These are phyloP conservation scores for Drosophila subquinaria DNA, from an alignment of 2,888 invertebrate genomes.

Conservation along the genomic window DNA sequence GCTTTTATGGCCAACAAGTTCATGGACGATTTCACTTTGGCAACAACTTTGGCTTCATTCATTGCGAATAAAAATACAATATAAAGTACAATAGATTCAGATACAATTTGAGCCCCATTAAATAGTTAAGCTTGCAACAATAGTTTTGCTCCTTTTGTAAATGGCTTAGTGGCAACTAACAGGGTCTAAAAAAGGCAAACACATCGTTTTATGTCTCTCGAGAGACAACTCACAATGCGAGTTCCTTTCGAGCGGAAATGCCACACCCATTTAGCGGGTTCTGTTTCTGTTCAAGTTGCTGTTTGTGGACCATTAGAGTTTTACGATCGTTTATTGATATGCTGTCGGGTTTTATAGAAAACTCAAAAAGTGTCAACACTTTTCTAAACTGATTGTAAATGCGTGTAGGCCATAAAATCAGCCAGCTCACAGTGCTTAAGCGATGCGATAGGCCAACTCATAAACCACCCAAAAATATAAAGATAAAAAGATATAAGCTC, in stretches of 20 bases:
- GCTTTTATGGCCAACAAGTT: slow-evolving; percentile 39
- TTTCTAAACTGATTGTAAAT: slow-evolving; percentile 58
- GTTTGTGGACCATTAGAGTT: slow-evolving; percentile 37
- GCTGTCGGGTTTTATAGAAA: slow-evolving; percentile 29
- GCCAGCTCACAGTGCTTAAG: slow-evolving; percentile 8
- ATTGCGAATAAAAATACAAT: slow-evolving; percentile 42
- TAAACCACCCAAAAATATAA: slow-evolving; percentile 69
- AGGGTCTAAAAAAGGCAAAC: slow-evolving; percentile 32
- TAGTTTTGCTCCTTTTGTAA: slow-evolving; percentile 47
- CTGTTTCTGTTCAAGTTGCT: slow-evolving; percentile 9
- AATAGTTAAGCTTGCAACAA: slow-evolving; percentile 41
- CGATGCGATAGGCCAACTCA: slow-evolving; percentile 34
- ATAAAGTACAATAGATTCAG: slow-evolving; percentile 19
- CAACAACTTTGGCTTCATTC: slow-evolving; percentile 20
- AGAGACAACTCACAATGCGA: slow-evolving; percentile 20
- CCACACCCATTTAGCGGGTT: slow-evolving; percentile 56
- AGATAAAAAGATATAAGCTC: slow-evolving; percentile 38
- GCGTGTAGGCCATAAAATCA: slow-evolving; percentile 64
- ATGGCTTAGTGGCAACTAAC: slow-evolving; percentile 38
- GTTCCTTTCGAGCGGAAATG: slow-evolving; percentile 69
- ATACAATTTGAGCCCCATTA: slow-evolving; percentile 22
- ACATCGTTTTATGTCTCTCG: slow-evolving; percentile 55
- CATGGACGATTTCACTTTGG: slow-evolving; percentile 58
- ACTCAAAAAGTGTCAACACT: slow-evolving; percentile 72
- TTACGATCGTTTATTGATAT: slow-evolving; percentile 75